Evolutionary conservation across 92 coral and sea anemone species (phyloP).

Genomic region (Phenganax stokvisi): DNA sequence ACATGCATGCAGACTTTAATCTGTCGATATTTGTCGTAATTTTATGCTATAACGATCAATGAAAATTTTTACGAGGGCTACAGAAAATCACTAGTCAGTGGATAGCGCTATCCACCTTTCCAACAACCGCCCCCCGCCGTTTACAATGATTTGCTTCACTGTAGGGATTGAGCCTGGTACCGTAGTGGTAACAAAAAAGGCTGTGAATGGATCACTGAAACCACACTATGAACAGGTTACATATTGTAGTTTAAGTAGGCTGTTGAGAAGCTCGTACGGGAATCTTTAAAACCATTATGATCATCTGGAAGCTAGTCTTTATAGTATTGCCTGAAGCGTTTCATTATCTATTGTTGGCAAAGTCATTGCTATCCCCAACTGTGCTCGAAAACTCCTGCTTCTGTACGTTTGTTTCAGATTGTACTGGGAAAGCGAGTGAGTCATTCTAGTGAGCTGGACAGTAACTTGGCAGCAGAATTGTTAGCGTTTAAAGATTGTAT

Average conservation of each 20-base stretch:
- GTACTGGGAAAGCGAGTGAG: slow-evolving; percentile 69
- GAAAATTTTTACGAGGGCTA: too few relatives aligned
- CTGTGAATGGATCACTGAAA: slow-evolving; percentile 73
- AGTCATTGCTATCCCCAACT: too few relatives aligned
- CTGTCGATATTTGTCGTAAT: too few relatives aligned
- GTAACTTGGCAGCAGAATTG: slow-evolving; percentile 57
- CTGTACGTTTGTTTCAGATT: slow-evolving; percentile 47
- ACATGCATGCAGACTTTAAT: too few relatives aligned
- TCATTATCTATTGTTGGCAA: too few relatives aligned
- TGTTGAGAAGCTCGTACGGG: not conserved
- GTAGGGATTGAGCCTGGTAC: slow-evolving; percentile 83
- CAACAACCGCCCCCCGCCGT: not conserved
- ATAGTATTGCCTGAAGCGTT: too few relatives aligned
- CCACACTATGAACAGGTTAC: slow-evolving; percentile 84
- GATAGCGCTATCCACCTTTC: too few relatives aligned
- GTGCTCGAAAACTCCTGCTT: too few relatives aligned
- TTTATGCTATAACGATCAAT: too few relatives aligned
- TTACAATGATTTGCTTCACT: not conserved
- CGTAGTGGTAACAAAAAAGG: slow-evolving; percentile 75
- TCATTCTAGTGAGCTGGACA: slow-evolving; percentile 70
- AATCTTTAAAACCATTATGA: not conserved
- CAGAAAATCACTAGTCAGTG: too few relatives aligned
- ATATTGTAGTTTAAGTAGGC: not conserved
- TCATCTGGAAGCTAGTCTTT: too few relatives aligned
- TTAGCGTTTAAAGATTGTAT: slow-evolving; percentile 49